phyloP scores from a whole-genome alignment of 2,888 invertebrate genomes.

The Eulithis testata region DNA sequence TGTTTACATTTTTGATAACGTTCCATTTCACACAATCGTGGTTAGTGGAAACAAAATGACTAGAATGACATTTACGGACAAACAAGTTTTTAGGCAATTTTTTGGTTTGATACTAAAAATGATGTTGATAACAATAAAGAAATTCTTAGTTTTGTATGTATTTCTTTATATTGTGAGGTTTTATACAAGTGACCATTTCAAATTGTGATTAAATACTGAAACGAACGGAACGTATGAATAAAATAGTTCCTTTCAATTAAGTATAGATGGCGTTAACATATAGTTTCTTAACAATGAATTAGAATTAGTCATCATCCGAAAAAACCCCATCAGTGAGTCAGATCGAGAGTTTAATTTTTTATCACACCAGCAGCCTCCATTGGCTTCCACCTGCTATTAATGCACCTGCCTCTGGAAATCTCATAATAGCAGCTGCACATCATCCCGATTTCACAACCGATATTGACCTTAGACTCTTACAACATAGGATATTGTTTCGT shows the following conservation, averaged over 20 bases:
- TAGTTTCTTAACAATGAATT: background rate
- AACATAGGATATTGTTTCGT: background rate
- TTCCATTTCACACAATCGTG: constrained; percentile 30
- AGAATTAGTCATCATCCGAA: constrained; percentile 10
- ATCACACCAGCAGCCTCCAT: background rate
- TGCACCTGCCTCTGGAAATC: too few relatives aligned
- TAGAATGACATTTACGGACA: too few relatives aligned
- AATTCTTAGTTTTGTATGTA: too few relatives aligned
- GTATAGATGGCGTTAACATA: constrained; percentile 16
- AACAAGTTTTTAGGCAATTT: too few relatives aligned
- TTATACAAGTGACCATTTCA: background rate
- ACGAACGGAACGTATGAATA: background rate
- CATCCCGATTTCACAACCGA: too few relatives aligned
- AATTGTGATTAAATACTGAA: constrained; percentile 1
- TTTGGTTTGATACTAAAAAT: too few relatives aligned
- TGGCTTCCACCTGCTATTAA: too few relatives aligned
- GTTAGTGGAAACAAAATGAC: background rate
- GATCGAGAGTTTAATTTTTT: constrained; percentile 19
- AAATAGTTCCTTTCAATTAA: background rate
- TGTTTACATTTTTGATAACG: constrained; percentile 44
- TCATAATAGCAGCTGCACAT: too few relatives aligned
- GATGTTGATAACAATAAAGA: too few relatives aligned
- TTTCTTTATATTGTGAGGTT: too few relatives aligned
- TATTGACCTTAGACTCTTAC: too few relatives aligned
- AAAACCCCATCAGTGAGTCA: background rate